phyloP scores from a whole-genome alignment of 2,113 vertebrate species.

The Nerophis ophidion region DNA sequence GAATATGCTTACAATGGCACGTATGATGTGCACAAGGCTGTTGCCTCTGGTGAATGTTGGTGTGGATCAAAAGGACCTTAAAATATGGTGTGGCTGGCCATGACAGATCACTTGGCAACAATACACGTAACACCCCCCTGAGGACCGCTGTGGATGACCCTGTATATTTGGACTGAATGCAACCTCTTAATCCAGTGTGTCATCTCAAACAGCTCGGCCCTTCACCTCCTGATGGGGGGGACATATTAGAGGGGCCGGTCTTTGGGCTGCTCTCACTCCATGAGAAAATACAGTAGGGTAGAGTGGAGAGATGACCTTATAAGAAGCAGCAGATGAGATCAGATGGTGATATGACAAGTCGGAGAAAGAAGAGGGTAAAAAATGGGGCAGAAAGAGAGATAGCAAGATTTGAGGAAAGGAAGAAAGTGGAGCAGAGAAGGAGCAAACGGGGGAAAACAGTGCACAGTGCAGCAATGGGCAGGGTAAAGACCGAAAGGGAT shows the following conservation, averaged over 20 bases:
- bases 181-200: slow-evolving; percentile 55
- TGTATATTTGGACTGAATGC: slow-evolving; percentile 43
- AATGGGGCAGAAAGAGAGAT: neutral
- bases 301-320: slow-evolving; percentile 50
- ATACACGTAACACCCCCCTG: slow-evolving; percentile 28
- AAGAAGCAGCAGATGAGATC: slow-evolving; percentile 51
- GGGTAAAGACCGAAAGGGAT: slow-evolving; percentile 40
- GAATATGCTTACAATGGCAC: slow-evolving; percentile 27
- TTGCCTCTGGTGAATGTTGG: slow-evolving; percentile 38
- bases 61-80: slow-evolving; percentile 48
- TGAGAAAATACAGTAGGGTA: slow-evolving; percentile 37
- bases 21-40: slow-evolving; percentile 17
- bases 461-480: slow-evolving; percentile 15
- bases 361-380: slow-evolving; percentile 33
- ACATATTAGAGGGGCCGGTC: slow-evolving; percentile 45
- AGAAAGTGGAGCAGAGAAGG: slow-evolving; percentile 28
- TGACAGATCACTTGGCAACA: slow-evolving; percentile 56
- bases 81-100: slow-evolving; percentile 53
- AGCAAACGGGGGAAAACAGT: slow-evolving; percentile 31
- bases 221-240: slow-evolving; percentile 45
- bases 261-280: slow-evolving; percentile 34
- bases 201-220: slow-evolving; percentile 44
- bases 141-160: slow-evolving; percentile 47
- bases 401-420: slow-evolving; percentile 22
- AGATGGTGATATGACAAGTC: slow-evolving; percentile 48